phyloP scores from a whole-genome alignment of 2,888 invertebrate species.

The Melieria picta region DNA sequence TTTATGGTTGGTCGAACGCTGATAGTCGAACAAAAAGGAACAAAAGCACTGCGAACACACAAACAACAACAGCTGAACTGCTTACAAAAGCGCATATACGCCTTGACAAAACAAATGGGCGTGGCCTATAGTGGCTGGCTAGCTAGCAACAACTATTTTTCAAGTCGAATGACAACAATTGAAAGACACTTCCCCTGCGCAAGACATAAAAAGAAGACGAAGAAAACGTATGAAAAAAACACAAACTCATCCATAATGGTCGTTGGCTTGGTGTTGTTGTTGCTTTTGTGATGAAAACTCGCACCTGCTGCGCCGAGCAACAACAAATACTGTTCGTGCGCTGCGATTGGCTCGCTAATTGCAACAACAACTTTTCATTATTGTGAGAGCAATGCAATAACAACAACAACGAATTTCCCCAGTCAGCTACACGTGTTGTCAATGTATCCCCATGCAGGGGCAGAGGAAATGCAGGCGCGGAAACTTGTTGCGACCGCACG shows the following conservation, averaged over 20 bases:
- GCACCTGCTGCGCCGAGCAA: neutral
- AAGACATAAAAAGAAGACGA: conserved; percentile 26
- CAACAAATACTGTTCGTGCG: neutral
- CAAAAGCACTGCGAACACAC: neutral
- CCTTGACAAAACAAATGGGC: conserved; percentile 52
- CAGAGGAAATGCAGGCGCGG: too few relatives aligned
- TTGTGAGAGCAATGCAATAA: neutral
- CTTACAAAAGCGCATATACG: conserved; percentile 6
- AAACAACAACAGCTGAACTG: neutral
- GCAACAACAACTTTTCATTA: neutral
- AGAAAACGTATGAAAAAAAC: neutral
- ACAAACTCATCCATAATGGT: conserved; percentile 45
- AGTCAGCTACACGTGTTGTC: too few relatives aligned
- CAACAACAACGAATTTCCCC: neutral
- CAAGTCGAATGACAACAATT: neutral
- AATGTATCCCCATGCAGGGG: too few relatives aligned
- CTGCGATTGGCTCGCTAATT: neutral
- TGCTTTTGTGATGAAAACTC: too few relatives aligned
- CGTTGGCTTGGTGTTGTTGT: conserved; percentile 38
- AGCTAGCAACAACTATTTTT: conserved; percentile 33
- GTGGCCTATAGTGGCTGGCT: conserved; percentile 38
- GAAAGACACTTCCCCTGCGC: conserved; percentile 43
- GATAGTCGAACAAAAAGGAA: conserved; percentile 23
- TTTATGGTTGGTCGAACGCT: too few relatives aligned
- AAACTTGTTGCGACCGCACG: too few relatives aligned